Percentiles rank a stretch among this genome's conserved stretches.
Evolutionary conservation across 2,797 vertebrate genomes (phyloP).

Genomic region (Picus viridis): DNA sequence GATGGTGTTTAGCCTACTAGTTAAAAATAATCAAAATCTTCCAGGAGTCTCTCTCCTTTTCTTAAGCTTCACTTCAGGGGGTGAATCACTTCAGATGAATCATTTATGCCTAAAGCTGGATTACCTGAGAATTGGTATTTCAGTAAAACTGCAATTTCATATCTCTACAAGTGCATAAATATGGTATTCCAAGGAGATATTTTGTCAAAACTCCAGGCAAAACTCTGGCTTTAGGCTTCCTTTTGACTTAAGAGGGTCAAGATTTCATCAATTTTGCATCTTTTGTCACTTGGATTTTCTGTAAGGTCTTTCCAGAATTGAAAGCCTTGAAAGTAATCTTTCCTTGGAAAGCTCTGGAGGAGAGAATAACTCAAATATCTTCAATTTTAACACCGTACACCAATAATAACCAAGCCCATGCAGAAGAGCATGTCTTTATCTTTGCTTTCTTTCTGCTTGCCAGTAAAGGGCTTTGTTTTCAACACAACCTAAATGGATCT

Average conservation of each 20-base stretch:
- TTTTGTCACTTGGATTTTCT: neutral
- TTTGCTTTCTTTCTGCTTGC: neutral
- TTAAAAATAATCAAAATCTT: neutral
- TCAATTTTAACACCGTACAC: neutral
- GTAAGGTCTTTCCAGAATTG: neutral
- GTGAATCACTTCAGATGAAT: neutral
- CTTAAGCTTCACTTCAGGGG: neutral
- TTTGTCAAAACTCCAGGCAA: neutral
- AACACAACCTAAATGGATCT: slow-evolving; percentile 3
- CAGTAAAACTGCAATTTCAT: neutral
- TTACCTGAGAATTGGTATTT: neutral
- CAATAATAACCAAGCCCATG: neutral
- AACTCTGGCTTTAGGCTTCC: neutral
- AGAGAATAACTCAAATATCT: neutral
- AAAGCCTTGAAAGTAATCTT: neutral
- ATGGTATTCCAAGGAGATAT: neutral
- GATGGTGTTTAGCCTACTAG: neutral
- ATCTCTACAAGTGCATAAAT: neutral
- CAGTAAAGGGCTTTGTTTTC: neutral
- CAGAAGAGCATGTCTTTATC: neutral
- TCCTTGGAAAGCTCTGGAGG: neutral
- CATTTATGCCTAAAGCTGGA: neutral
- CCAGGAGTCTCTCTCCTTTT: neutral
- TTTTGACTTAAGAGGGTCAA: neutral
- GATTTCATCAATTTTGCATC: neutral